Conservation (phyloP, 2,888 invertebrate species). For the Gisinianus flammeolus region DNA sequence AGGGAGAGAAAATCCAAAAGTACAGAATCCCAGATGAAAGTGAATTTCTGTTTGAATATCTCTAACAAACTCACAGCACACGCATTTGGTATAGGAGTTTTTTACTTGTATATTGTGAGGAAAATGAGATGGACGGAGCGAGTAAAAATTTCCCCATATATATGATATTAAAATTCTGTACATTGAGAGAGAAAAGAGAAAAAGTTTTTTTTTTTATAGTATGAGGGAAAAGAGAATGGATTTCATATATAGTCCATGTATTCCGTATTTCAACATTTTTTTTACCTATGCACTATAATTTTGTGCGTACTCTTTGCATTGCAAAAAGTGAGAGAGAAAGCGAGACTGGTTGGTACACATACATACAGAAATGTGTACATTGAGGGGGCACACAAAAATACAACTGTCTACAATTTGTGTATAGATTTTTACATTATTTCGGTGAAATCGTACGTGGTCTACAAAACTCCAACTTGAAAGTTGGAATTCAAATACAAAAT, state of each 20-base stretch:
- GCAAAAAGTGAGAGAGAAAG: not conserved
- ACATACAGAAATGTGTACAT: not conserved
- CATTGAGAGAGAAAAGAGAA: not conserved
- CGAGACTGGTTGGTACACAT: not conserved
- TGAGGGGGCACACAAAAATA: not conserved
- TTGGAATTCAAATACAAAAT: too few species aligned
- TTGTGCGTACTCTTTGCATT: too few species aligned
- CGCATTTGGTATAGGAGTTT: not conserved
- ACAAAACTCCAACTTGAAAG: too few species aligned
- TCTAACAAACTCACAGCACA: slow-evolving; percentile 2
- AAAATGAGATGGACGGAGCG: not conserved
- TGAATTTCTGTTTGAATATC: slow-evolving; percentile 4
- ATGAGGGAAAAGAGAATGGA: not conserved
- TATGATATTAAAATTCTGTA: not conserved
- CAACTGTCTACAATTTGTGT: not conserved
- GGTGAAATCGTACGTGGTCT: too few species aligned
- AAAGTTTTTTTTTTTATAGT: not conserved
- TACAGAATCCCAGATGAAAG: not conserved
- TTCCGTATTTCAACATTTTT: too few species aligned
- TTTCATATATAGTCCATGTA: not conserved
- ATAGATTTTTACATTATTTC: not conserved
- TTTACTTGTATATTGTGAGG: not conserved
- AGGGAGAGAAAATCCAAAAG: not conserved
- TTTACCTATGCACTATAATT: too few species aligned
- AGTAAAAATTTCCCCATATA: not conserved